Evolutionary conservation across 2,888 invertebrate genomes (phyloP), one percentile per base, ranked within the genome.

Genomic region (Chalcosyrphus nemorum): DNA sequence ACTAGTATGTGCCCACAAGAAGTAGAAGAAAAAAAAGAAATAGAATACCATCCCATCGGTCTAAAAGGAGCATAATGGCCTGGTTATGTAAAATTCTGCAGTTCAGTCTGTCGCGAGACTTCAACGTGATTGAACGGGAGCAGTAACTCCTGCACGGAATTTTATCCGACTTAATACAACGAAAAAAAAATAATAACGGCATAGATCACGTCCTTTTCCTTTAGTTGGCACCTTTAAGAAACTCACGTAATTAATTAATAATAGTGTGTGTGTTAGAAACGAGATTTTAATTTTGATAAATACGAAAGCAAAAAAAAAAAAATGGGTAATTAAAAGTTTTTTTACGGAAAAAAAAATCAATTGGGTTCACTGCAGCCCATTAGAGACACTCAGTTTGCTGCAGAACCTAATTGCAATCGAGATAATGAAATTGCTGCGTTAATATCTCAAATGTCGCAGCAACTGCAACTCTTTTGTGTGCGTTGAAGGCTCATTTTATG

Each of bases 1-100:
- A 76, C 81, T 71, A 27, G 71, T 59, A 57, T 71, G 71, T 66
- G 59, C 41, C 61, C 65, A 76, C 66, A 57, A 27, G 29, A 1
- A 29, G 7, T n/a, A 4, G 4, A 29, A 29, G 29, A 29, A 32
- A 32, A 32, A 32, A 32, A 32, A 32, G 11, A 7, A 13, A 45
- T 21, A 15, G 4, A 27, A 47, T 21, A 5, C 9, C 13, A 65
- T 38, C n/a, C 4, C 27, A 21, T 50, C 29, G 52, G 15, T 66
- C 45, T 13, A 41, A 76, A 76, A 81, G 76, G 65, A 81, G 65
- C 43, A 72, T 61, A 66, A 57, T 56, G 13, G 27, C 9, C 17
- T 27, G 57, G 82, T 82, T 82, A 82, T 82, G 77, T 82, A 78
- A 82, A 82, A 72, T 56, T 66, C 66, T 72, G 77, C 82, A 21